These are phyloP conservation scores for Bergia sp. DNA, from an alignment of 92 coral and sea anemone genomes.

Conservation along the genomic window DNA sequence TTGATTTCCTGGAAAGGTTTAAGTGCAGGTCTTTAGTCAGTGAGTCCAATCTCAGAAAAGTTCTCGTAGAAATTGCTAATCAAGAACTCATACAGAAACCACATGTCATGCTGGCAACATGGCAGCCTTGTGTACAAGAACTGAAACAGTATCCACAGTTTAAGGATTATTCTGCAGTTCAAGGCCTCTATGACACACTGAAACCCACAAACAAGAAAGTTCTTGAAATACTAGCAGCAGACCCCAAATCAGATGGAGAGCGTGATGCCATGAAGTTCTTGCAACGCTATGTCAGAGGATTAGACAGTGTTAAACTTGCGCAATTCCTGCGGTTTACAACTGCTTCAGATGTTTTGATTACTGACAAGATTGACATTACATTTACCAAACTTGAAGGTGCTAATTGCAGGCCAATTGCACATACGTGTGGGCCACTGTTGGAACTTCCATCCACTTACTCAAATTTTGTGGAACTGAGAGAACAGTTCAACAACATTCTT, in stretches of 20 bases:
- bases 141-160: slow-evolving; percentile 37
- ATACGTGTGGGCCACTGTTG: slow-evolving; percentile 37
- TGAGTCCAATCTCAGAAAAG: slow-evolving; percentile 48
- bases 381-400: slow-evolving; percentile 33
- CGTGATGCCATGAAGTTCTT: slow-evolving; percentile 43
- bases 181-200: slow-evolving; percentile 35
- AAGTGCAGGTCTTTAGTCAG: slow-evolving; percentile 62
- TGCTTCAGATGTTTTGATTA: neutral
- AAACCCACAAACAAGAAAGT: slow-evolving; percentile 49
- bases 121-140: slow-evolving; percentile 25
- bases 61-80: slow-evolving; percentile 41
- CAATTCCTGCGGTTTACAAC: slow-evolving; percentile 14
- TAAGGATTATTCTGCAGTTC: slow-evolving; percentile 15
- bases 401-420: slow-evolving; percentile 24
- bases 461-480: slow-evolving; percentile 37
- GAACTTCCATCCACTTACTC: slow-evolving; percentile 28
- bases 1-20: slow-evolving; percentile 64
- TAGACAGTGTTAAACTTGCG: slow-evolving; percentile 39
- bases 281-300: slow-evolving; percentile 37
- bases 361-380: slow-evolving; percentile 6
- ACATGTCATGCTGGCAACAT: slow-evolving; percentile 47
- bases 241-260: slow-evolving; percentile 40
- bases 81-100: slow-evolving; percentile 58
- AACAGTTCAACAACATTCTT: slow-evolving; percentile 15
- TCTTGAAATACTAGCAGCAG: slow-evolving; percentile 7